Percentiles rank a stretch among this genome's conserved stretches.
Evolutionary conservation across 2,888 invertebrate genomes (phyloP).

Genomic region (Cyrtodaria siliqua): DNA sequence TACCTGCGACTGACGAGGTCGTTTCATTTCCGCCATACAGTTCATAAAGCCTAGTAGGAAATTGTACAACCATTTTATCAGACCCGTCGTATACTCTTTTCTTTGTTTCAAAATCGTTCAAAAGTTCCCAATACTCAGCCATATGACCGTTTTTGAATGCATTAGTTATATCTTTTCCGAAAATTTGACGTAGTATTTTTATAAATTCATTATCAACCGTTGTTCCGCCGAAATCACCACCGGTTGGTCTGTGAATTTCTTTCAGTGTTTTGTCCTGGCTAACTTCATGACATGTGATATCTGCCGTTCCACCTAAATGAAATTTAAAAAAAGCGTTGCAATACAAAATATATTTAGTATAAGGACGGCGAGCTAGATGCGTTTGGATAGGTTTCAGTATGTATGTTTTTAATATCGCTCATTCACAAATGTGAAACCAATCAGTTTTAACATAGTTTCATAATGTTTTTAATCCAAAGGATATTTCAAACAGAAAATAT

Average conservation of each 20-base stretch:
- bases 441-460: no score
- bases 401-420: no score
- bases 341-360: no score
- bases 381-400: no score
- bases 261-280: slow-evolving; percentile 31
- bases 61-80: slow-evolving; percentile 20
- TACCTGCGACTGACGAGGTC: background rate
- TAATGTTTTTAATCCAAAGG: no score
- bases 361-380: no score
- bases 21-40: slow-evolving; percentile 4
- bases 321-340: no score
- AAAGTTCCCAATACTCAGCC: slow-evolving; percentile 47
- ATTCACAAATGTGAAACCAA: no score
- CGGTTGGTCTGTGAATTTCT: slow-evolving; percentile 45
- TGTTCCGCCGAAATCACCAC: slow-evolving; percentile 54
- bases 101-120: slow-evolving; percentile 42
- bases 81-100: slow-evolving; percentile 41
- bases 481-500: no score
- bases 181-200: slow-evolving; percentile 9
- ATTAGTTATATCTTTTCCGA: slow-evolving; percentile 21
- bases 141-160: slow-evolving; percentile 25
- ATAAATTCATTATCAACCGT: slow-evolving; percentile 45
- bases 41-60: slow-evolving; percentile 26
- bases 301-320: slow-evolving; percentile 55
- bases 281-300: slow-evolving; percentile 51